Conservation (phyloP, 2,888 invertebrate species). For the Eupithecia pulchellata region DNA sequence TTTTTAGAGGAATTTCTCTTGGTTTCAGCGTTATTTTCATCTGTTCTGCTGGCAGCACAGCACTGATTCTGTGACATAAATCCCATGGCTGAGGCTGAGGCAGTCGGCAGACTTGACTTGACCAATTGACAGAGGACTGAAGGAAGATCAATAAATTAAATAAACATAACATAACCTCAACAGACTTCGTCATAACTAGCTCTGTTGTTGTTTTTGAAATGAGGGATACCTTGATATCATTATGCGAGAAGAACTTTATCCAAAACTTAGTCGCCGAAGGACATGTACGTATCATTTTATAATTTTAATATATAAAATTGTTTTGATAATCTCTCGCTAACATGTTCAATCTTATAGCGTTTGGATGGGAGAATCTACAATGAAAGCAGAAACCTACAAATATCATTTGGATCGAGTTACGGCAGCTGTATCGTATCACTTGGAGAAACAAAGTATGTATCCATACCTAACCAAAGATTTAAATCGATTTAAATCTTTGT, state of each 20-base stretch:
- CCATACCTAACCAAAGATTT: too few relatives aligned
- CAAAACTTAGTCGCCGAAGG: conserved; percentile 87
- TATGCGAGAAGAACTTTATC: conserved; percentile 89
- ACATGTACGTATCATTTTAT: conserved; percentile 79
- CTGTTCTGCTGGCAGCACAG: neutral
- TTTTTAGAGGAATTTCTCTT: neutral
- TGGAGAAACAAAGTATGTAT: conserved; percentile 90
- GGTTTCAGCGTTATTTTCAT: neutral
- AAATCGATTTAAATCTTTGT: too few relatives aligned
- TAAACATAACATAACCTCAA: conserved; percentile 11
- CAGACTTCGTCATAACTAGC: too few relatives aligned
- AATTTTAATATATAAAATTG: neutral
- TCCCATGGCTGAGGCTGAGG: too few relatives aligned
- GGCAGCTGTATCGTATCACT: conserved; percentile 92
- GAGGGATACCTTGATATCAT: conserved; percentile 88
- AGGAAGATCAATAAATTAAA: neutral
- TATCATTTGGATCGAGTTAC: conserved; percentile 93
- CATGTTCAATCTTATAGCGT: conserved; percentile 81
- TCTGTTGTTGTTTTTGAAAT: conserved; percentile 61
- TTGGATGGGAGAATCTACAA: conserved; percentile 91
- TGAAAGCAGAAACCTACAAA: conserved; percentile 89
- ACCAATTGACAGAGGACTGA: neutral
- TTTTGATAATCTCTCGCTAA: conserved; percentile 48
- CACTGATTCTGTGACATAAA: neutral
- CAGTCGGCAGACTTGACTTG: too few relatives aligned